These are phyloP conservation scores for Drosophila kohkoa DNA, from an alignment of 1,140 invertebrate species.

Conservation along the genomic window DNA sequence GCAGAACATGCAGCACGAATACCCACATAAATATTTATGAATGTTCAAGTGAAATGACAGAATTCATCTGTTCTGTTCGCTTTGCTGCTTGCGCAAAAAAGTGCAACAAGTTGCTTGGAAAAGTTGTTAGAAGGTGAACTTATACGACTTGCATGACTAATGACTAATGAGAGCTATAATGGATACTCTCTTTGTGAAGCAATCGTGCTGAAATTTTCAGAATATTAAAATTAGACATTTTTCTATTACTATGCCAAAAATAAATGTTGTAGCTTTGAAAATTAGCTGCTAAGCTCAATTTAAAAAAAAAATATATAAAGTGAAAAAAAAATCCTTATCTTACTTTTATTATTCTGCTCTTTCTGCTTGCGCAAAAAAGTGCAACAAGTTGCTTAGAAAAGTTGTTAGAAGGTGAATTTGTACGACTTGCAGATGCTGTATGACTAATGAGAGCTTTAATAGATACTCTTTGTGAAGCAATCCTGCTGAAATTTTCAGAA, in stretches of 20 bases:
- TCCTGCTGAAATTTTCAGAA: no score
- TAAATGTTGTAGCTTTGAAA: no score
- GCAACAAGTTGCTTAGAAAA: constrained; percentile 13
- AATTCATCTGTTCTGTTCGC: constrained; percentile 23
- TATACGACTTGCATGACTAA: not conserved
- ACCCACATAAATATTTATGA: constrained; percentile 76
- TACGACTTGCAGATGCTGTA: not conserved
- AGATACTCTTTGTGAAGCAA: no score
- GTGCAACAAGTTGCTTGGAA: constrained; percentile 16
- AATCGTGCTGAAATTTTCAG: not conserved
- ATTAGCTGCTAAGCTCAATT: no score
- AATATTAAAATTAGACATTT: not conserved
- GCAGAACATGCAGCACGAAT: constrained; percentile 46
- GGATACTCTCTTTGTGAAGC: not conserved
- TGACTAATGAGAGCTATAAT: not conserved
- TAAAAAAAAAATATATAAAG: not conserved
- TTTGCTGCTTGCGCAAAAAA: not conserved
- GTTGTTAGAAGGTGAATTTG: not conserved
- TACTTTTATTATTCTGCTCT: not conserved
- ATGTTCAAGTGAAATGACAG: constrained; percentile 49
- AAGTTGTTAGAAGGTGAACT: not conserved
- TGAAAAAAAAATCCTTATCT: no score
- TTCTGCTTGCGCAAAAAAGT: constrained; percentile 6
- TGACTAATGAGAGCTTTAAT: not conserved
- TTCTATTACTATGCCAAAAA: no score